Base-by-base conservation (phyloP, 2,113 vertebrate species). In the Chelonoidis abingdonii region DNA sequence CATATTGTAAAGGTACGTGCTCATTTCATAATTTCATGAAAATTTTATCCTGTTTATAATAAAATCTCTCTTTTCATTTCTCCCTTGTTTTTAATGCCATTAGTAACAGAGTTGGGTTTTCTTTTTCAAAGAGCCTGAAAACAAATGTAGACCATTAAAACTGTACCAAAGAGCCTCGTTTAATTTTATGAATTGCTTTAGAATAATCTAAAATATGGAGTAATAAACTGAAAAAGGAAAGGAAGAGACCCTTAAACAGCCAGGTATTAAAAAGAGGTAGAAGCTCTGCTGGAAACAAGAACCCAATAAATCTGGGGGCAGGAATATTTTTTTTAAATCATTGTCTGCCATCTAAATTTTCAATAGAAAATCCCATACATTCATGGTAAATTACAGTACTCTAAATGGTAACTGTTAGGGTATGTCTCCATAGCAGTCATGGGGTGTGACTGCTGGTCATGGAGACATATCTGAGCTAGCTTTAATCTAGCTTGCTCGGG, bases 61-160 rank as follows among this genome's bases (percentile, higher is more conserved):
- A 95, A 94, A 97, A 91, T 80, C 13, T 1, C 16, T 94, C 78
- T 88, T 92, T 96, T 95, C 95, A 95, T 93, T 97, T 89, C 90
- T 89, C 88, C 14, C 80, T 94, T 94, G 87, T 89, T 95, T 92
- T 97, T 94, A 91, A 91, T 78, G 53, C 69, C 92, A 93, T 96
- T 94, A 95, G 94, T 92, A 96, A 95, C 87, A 94, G 89, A 92
- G 89, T 87, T 94, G 90, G 92, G 87, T 93, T 97, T 97, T 96
- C 97, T 91, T 94, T 91, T 93, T 93, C 62, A 86, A 80, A 0
- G 52, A 94, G 82, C 95, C 91, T 94, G 93, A 97, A 97, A 97
- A 97, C 95, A 97, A 95, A 96, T 96, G 94, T 22, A 96, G 92
- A 95, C 89, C 88, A 95, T 94, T 97, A 95, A 96, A 97, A 96